Evolutionary conservation across 2,113 vertebrate species (phyloP).

Genomic region (Aythya baeri): DNA sequence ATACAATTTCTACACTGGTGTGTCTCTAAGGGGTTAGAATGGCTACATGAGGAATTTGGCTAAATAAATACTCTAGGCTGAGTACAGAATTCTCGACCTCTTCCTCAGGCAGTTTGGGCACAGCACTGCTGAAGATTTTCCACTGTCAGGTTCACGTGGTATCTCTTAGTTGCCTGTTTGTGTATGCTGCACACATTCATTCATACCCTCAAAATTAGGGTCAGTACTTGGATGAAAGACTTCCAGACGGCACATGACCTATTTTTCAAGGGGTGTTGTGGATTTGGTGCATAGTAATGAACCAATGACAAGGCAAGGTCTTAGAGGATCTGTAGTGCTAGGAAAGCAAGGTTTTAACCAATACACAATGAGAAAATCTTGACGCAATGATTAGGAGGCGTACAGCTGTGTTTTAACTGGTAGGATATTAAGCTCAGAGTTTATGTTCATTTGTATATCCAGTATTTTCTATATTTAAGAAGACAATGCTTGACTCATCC

Average conservation of each 20-base stretch:
- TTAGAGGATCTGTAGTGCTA: background rate
- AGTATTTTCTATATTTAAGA: background rate
- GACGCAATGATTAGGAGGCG: background rate
- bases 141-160: background rate
- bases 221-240: background rate
- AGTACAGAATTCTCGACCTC: background rate
- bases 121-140: background rate
- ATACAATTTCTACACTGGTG: background rate
- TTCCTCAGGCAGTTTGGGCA: background rate
- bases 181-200: background rate
- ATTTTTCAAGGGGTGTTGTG: background rate
- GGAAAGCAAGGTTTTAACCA: background rate
- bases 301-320: background rate
- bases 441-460: background rate
- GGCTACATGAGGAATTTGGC: background rate
- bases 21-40: background rate
- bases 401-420: background rate
- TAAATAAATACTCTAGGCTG: background rate
- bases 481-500: background rate
- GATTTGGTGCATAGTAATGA: background rate
- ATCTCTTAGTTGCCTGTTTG: background rate
- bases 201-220: background rate
- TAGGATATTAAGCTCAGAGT: background rate
- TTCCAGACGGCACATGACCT: background rate
- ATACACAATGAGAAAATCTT: background rate